phyloP scores from a whole-genome alignment of 2,797 vertebrate genomes.

The Betta splendens region DNA sequence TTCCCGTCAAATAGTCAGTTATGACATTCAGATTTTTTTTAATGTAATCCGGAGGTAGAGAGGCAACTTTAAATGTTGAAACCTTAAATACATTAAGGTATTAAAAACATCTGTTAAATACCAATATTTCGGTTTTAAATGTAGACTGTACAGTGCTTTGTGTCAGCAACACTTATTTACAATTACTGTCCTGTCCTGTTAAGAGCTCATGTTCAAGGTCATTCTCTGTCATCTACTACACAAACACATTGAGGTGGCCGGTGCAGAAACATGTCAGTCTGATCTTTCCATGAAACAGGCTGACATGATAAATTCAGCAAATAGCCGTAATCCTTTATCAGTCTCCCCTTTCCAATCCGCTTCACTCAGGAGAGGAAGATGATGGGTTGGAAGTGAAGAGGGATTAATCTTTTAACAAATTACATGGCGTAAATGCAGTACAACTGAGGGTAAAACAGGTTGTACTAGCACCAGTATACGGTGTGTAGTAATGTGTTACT shows the following conservation, averaged over 20 bases:
- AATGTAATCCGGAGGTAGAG: slow-evolving; percentile 2
- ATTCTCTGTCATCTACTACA: slow-evolving; percentile 18
- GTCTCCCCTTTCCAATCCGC: slow-evolving; percentile 18
- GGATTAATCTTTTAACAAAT: neutral
- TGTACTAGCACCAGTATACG: neutral
- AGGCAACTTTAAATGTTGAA: no score
- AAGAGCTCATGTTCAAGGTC: slow-evolving; percentile 16
- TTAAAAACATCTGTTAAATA: slow-evolving; percentile 2
- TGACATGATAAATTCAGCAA: slow-evolving; percentile 27
- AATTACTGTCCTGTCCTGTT: neutral
- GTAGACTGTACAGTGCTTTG: neutral
- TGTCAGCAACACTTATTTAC: no score
- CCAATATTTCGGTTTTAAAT: no score
- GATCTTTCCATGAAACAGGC: slow-evolving; percentile 17
- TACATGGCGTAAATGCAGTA: slow-evolving; percentile 1
- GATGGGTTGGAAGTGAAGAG: slow-evolving; percentile 4
- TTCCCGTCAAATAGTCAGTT: slow-evolving; percentile 28
- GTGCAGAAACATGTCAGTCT: slow-evolving; percentile 25
- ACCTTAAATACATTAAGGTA: neutral
- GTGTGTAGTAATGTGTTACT: neutral
- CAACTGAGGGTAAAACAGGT: neutral
- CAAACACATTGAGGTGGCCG: slow-evolving; percentile 20
- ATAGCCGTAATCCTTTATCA: slow-evolving; percentile 31
- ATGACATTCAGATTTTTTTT: slow-evolving; percentile 21
- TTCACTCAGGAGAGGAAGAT: slow-evolving; percentile 15